Base-by-base conservation (phyloP, 1,140 invertebrate genomes). In the Lordiphosa clarofinis region DNA sequence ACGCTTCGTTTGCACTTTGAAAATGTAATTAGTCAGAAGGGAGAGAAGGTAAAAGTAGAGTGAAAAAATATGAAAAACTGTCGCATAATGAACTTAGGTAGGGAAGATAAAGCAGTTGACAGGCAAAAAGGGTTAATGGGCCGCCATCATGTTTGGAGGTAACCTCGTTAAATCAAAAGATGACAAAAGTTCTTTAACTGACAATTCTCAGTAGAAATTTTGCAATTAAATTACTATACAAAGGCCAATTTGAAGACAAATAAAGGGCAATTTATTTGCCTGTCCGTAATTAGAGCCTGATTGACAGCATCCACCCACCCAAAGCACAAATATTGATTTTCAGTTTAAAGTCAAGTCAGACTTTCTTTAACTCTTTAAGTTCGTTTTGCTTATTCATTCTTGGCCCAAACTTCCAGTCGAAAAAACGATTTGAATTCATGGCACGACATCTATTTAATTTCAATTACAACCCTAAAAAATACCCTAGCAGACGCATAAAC, bases 361-460 rank as follows among this genome's bases (percentile, higher is more conserved):
- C 33, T 38, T 64, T 36, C 28, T 43, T 65, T 56, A 81, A 66
- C 48, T 53, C 65, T 81, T 74, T 58, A 74, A 74, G 44, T 44
- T 19, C n/a, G 12, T 21, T 35, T 12, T 31, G 9, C 28, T 53
- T 53, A 31, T 47, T 33, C 43, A 53, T 50, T 49, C 64, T 54
- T 37, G 31, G 50, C 24, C 47, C 24, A 33, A 57, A 38, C 0
- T n/a, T n/a, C n/a, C n/a, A n/a, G n/a, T n/a, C n/a, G n/a, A n/a
- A n/a, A 70, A 56, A 49, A 48, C 72, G 59, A 76, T 82, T 82
- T 72, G 67, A 82, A 82, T 82, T 82, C 76, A 82, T 82, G 72
- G 72, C 76, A 84, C 78, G 78, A 82, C 76, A 82, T 82, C 76
- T 82, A 82, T 82, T 82, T 82, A 82, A 82, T 82, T 82, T 82